Evolutionary conservation across 2,888 invertebrate species (phyloP), one percentile per base, ranked within the genome.

Genomic region (Agriopis marginaria): DNA sequence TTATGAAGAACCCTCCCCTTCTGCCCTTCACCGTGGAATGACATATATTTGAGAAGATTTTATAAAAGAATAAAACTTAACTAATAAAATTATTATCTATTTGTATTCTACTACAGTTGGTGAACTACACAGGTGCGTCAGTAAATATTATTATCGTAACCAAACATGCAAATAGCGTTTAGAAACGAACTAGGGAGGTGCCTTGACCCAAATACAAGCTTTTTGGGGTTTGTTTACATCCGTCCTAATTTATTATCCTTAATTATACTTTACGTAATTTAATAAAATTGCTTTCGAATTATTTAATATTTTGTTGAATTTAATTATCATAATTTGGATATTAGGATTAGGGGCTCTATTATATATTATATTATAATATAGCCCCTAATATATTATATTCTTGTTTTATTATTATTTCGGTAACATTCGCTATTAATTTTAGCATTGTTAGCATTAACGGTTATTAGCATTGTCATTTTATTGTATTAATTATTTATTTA

Each of bases 151-250:
- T 63, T 68, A 68, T 65, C 12, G 51, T 50, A 45, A 51, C 12
- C 50, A 63, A 70, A 73, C 73, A 73, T 66, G 70, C 70, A 65
- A 66, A 55, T 23, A 53, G 51, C 64, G 71, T 66, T 66, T 45
- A 64, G 55, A 68, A 70, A 72, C 74, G 56, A 70, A 71, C 32
- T 1, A 12, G 61, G 61, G 73, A 59, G 70, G 59, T 54, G 47
- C 65, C 69, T 69, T 74, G 72, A 66, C 71, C 74, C 53, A 53
- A 66, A 71, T 72, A 39, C 45, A 44, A n/a, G 0, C 7, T 39
- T 53, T 10, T 10, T 32, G 32, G 12, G n/a, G 63, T 45, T 54
- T 50, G 55, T 69, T 70, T 69, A 74, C 66, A 55, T 61, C 51
- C 14, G 42, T 9, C 51, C 51, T 32, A 51, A 51, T 51, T 23